phyloP scores from a whole-genome alignment of 2,113 vertebrate genomes.

The Columba janthina region DNA sequence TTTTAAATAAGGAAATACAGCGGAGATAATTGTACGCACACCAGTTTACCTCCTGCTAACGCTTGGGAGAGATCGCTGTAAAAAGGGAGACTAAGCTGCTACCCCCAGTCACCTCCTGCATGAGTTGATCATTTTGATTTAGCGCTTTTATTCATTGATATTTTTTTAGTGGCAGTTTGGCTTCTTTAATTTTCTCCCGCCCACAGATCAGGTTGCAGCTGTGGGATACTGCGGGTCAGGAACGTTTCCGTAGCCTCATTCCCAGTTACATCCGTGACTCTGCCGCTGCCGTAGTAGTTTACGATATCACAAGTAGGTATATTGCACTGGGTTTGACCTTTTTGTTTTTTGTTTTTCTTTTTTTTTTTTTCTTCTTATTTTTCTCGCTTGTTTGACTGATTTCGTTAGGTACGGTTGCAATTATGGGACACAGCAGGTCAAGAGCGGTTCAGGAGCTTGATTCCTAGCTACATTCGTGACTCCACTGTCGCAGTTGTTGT shows the following conservation, averaged over 20 bases:
- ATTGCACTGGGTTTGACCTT: constrained; percentile 71
- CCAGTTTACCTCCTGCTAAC: not conserved
- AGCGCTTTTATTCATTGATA: constrained; percentile 35
- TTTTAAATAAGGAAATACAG: not conserved
- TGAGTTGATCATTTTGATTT: constrained; percentile 44
- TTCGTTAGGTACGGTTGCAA: constrained; percentile 91
- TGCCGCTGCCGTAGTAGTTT: constrained; percentile 97
- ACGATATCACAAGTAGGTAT: constrained; percentile 99
- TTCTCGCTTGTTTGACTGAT: constrained; percentile 83
- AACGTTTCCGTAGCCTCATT: constrained; percentile 99
- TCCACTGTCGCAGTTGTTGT: constrained; percentile 93
- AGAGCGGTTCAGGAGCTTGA: constrained; percentile 93
- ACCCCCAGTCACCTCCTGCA: constrained; percentile 57
- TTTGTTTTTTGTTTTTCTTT: not conserved
- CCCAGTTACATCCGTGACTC: constrained; percentile 99
- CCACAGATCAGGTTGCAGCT: constrained; percentile 98
- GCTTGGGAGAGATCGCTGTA: not conserved
- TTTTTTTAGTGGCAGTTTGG: constrained; percentile 72
- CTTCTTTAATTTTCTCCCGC: constrained; percentile 78
- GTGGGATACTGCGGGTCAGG: constrained; percentile 98
- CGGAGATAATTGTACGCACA: not conserved
- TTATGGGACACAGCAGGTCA: constrained; percentile 93
- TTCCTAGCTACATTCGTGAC: constrained; percentile 95
- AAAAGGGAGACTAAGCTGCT: constrained; percentile 9
- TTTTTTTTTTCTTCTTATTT: constrained; percentile 51